These are phyloP conservation scores for Plodia interpunctella DNA, from an alignment of 1,140 invertebrate genomes.

Conservation along the genomic window DNA sequence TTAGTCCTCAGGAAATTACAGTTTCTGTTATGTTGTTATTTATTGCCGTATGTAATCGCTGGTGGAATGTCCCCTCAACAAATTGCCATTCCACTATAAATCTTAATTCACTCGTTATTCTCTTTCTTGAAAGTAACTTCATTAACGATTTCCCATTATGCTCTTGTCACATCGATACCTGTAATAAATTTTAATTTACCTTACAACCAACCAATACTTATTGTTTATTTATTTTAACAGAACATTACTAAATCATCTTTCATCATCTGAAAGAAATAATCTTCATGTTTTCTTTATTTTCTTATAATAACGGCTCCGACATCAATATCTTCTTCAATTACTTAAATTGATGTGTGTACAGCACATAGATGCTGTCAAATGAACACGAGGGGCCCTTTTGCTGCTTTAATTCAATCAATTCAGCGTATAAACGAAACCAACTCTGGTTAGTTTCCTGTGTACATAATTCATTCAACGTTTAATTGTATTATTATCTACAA, in stretches of 20 bases:
- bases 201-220: neutral
- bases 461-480: neutral
- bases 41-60: neutral
- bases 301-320: neutral
- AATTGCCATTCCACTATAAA: neutral
- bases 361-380: slow-evolving; percentile 54
- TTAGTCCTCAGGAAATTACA: slow-evolving; percentile 12
- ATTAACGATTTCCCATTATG: slow-evolving; percentile 1
- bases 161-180: neutral
- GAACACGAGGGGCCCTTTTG: slow-evolving; percentile 43
- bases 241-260: no score
- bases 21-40: neutral
- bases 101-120: neutral
- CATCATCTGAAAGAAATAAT: no score
- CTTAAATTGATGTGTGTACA: slow-evolving; percentile 65
- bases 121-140: neutral
- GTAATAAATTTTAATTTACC: slow-evolving; percentile 10
- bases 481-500: neutral
- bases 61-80: neutral
- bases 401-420: slow-evolving; percentile 59
- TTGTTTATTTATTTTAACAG: no score
- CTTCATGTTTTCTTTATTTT: neutral
- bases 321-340: slow-evolving; percentile 41
- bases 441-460: slow-evolving; percentile 1
- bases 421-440: slow-evolving; percentile 17